Evolutionary conservation across 1,140 invertebrate species (phyloP), one percentile per base, ranked within the genome.

Genomic region (Episyrphus balteatus): DNA sequence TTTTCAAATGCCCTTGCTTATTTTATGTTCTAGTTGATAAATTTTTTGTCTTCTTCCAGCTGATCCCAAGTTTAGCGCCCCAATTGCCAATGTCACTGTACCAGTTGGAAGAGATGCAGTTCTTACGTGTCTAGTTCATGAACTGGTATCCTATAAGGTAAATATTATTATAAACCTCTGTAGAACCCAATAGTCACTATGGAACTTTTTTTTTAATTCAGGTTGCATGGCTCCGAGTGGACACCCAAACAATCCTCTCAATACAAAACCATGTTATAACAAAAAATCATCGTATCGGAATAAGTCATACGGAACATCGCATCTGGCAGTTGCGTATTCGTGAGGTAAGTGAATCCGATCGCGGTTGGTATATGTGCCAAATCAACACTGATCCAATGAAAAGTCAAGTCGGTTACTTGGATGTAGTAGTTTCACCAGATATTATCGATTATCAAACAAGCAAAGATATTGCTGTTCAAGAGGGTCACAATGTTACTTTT

Each of bases 341-440:
- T 41, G 85, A 89, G 57, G 83, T 90, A 1, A 74, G 78, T 13
- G 80, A 86, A 62, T 75, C 77, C 1, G 88, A 91, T 68, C 73
- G 81, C 14, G 88, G 86, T 18, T 86, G 84, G 75, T 87, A 88
- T 67, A 89, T 89, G 85, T 89, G 86, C 65, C 86, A 90, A 71
- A 85, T 93, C 51, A 94, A 93, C 68, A 92, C 91, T 5, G 86
- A 89, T 61, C 84, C 88, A 1, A 92, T 93, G 86, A 89, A 88
- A 60, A 88, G 83, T 61, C 86, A 88, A 71, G 80, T 85, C 19
- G 90, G 87, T 6, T 89, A 88, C 64, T 70, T 95, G 50, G 82
- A 91, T 59, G 86, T 95, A 40, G 85, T 91, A 79, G 84, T 85
- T 15, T 82, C 84, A 13, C 83, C 83, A 12, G 83, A 85, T 55